Evolutionary conservation across 2,113 vertebrate species (phyloP), one percentile per base, ranked within the genome.

Genomic region (Pygoscelis adeliae): DNA sequence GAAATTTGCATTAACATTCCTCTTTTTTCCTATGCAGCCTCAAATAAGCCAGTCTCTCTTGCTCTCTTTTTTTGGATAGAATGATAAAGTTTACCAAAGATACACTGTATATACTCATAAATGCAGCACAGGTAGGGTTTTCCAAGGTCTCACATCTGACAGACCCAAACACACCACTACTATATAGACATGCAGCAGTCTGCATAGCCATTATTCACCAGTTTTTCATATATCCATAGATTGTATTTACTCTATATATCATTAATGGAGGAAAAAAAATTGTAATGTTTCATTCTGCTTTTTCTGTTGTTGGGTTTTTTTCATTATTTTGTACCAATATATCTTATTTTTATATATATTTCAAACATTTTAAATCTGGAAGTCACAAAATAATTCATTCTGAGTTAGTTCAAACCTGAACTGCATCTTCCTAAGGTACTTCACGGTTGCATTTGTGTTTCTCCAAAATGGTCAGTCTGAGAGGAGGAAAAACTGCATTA

Each of bases 231-330:
- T 14, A 56, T 66, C 61, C 22, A 8, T 73, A 44, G 38, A 23
- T 59, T 44, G 17, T 55, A 49, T 87, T 85, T 90, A 47, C 25
- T 84, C 36, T 69, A 53, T 87, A 18, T 82, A 22, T 72, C n/a
- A 69, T 71, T 80, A 67, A 67, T 50, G 11, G 20, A 49, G 20
- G 23, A 8, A 59, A 83, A 77, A 71, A 29, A 36, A 5, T 5
- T 4, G 2, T 50, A 71, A 27, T 40, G 9, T 21, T 91, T 69
- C 2, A 1, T 59, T 81, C 12, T 56, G 25, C 1, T 0, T 4
- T 17, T 53, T 53, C 38, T 32, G 6, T 40, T 61, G 9, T 56
- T 77, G 50, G 32, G 21, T n/a, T 52, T 91, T 59, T 47, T 55
- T 36, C 17, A 18, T 49, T 91, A 26, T 83, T 80, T 83, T 52